Conservation (phyloP, 2,113 vertebrate species). For the Alexandromys fortis region DNA sequence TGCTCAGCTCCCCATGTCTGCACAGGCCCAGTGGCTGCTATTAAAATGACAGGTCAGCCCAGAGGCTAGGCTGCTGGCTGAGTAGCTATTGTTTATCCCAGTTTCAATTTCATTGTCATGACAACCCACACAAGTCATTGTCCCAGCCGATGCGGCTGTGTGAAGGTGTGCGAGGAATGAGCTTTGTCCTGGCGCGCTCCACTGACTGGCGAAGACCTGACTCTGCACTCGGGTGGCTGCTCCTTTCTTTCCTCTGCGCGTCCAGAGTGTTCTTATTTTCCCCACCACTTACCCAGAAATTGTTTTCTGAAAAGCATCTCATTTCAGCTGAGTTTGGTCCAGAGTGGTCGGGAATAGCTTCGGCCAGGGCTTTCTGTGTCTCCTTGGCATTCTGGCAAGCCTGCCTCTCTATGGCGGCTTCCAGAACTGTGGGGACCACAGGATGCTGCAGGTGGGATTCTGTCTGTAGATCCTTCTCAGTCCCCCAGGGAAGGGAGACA, state of each 20-base stretch:
- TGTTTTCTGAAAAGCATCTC: slow-evolving; percentile 72
- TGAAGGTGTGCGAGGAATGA: neutral
- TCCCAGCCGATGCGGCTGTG: neutral
- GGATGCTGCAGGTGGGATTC: neutral
- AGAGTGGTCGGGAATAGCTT: neutral
- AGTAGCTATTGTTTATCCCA: slow-evolving; percentile 75
- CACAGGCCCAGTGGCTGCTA: neutral
- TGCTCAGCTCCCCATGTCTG: slow-evolving; percentile 11
- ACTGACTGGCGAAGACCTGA: neutral
- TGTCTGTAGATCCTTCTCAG: neutral
- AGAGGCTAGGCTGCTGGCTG: slow-evolving; percentile 58
- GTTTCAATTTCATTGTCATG: slow-evolving; percentile 78
- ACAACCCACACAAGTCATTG: slow-evolving; percentile 68
- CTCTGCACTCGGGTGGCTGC: neutral
- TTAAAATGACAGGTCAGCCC: slow-evolving; percentile 54
- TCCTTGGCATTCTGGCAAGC: neutral
- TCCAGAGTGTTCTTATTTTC: slow-evolving; percentile 68
- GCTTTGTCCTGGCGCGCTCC: neutral
- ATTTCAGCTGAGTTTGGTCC: slow-evolving; percentile 58
- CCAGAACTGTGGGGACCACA: neutral
- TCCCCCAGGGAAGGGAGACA: neutral
- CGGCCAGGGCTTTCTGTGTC: neutral
- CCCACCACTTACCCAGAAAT: slow-evolving; percentile 74
- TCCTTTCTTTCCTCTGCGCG: slow-evolving; percentile 58
- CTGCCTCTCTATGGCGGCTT: neutral